Evolutionary conservation across 2,797 vertebrate species (phyloP).

Genomic region (Cetoscarus ocellatus): DNA sequence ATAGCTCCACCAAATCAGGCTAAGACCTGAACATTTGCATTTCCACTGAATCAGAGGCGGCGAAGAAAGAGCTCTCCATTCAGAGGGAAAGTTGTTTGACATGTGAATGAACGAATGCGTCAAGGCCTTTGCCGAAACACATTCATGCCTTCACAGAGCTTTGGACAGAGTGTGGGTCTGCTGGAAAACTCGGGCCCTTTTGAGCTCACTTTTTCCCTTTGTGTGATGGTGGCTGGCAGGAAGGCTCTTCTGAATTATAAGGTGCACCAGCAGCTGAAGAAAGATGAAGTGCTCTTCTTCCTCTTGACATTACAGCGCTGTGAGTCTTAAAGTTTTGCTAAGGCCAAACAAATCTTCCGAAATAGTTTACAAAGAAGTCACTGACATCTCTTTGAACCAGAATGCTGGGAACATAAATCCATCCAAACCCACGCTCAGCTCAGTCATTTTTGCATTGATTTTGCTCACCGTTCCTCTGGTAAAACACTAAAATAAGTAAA

Average conservation of each 20-base stretch:
- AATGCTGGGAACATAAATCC: neutral
- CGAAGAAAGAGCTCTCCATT: constrained; percentile 51
- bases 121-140: constrained; percentile 55
- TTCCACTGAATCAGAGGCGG: constrained; percentile 61
- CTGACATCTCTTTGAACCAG: neutral
- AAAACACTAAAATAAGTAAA: neutral
- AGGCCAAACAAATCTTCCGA: constrained; percentile 18
- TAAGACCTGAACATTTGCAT: constrained; percentile 63
- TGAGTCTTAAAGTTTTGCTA: neutral
- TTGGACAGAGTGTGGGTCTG: constrained; percentile 57
- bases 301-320: constrained; percentile 38
- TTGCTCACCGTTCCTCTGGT: neutral
- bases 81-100: constrained; percentile 69
- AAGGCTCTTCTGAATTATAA: constrained; percentile 34
- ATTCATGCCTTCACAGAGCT: constrained; percentile 60
- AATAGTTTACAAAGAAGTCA: neutral
- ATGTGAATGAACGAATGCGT: constrained; percentile 66
- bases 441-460: constrained; percentile 8
- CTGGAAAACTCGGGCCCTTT: constrained; percentile 60
- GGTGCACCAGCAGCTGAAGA: constrained; percentile 21
- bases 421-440: neutral
- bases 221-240: constrained; percentile 55
- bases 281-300: constrained; percentile 29
- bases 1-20: constrained; percentile 56
- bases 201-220: constrained; percentile 64